These are phyloP conservation scores for Drosophila pectinifera DNA, from an alignment of 1,140 invertebrate species.

Conservation along the genomic window DNA sequence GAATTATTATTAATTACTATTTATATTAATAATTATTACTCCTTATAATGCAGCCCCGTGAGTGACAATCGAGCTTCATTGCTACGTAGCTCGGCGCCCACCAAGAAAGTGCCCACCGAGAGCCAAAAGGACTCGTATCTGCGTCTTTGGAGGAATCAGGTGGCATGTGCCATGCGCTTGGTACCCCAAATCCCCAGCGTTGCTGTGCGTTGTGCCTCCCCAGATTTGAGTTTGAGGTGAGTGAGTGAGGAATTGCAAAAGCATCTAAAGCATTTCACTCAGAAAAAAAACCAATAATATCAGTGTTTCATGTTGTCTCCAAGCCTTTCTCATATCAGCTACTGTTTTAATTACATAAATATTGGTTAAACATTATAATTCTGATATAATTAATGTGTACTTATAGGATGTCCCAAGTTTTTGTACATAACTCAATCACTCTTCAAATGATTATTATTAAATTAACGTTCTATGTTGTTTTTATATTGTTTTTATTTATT, in stretches of 20 bases:
- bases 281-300: background rate
- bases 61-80: slow-evolving; percentile 98
- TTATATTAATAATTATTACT: background rate
- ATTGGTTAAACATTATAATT: background rate
- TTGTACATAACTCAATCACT: too few relatives aligned
- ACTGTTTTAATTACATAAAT: background rate
- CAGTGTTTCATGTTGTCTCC: background rate
- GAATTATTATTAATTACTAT: too few relatives aligned
- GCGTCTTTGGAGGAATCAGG: slow-evolving; percentile 96
- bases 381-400: background rate
- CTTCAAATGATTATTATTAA: too few relatives aligned
- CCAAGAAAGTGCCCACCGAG: slow-evolving; percentile 90
- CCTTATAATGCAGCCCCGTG: slow-evolving; percentile 90
- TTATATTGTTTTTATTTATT: too few relatives aligned
- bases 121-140: slow-evolving; percentile 95
- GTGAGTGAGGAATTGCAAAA: slow-evolving; percentile 21
- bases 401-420: background rate
- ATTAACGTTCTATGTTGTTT: too few relatives aligned
- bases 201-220: slow-evolving; percentile 94
- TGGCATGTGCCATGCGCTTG: slow-evolving; percentile 96
- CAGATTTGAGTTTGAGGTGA: slow-evolving; percentile 95
- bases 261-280: slow-evolving; percentile 1
- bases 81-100: slow-evolving; percentile 90
- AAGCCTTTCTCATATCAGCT: background rate
- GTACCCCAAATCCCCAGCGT: slow-evolving; percentile 93